Base-by-base conservation (phyloP, 2,888 invertebrate genomes). In the Drosophila gaucha region DNA sequence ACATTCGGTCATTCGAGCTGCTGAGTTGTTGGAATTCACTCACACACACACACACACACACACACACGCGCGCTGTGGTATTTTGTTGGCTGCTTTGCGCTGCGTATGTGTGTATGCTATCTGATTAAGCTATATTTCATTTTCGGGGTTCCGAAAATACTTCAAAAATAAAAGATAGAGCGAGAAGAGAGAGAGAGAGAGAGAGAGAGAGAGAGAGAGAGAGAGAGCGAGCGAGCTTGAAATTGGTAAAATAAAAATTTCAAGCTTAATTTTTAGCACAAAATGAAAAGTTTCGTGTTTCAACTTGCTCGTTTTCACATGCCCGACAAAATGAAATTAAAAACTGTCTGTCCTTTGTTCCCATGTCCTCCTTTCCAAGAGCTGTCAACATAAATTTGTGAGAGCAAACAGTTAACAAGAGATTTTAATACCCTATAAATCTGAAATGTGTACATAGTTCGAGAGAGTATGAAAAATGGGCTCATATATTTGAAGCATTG, bases 71-170 rank as follows among this genome's bases (percentile, higher is more conserved):
- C 38, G 0, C 35, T 67, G 62, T 68, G 59, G 63, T 71, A 74
- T 62, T 78, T 78, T 60, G 72, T 66, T 80, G 71, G 75, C 86
- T 78, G 63, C 67, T 18, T 16, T 56, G 35, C 16, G 49, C 44
- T 14, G 22, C n/a, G 31, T 33, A 14, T 16, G 6, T 30, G 36
- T 44, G 39, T 10, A 6, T 18, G 50, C 51, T 54, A 57, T 67
- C 57, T 39, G 71, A 63, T 55, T 58, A 47, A 51, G 54, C 68
- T 47, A 22, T 38, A 52, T 54, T 67, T 57, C 56, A 52, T 41
- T 47, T 47, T 47, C 22, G 74, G 55, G 41, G 33, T 52, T 49
- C 14, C n/a, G 30, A 51, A 50, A 67, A 67, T 59, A n/a, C 16
- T 26, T 16, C 8, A 47, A 41, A 59, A 49, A 30, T 22, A 14